Base-by-base conservation (phyloP, 2,888 invertebrate genomes). In the Drosophila multiciliata region DNA sequence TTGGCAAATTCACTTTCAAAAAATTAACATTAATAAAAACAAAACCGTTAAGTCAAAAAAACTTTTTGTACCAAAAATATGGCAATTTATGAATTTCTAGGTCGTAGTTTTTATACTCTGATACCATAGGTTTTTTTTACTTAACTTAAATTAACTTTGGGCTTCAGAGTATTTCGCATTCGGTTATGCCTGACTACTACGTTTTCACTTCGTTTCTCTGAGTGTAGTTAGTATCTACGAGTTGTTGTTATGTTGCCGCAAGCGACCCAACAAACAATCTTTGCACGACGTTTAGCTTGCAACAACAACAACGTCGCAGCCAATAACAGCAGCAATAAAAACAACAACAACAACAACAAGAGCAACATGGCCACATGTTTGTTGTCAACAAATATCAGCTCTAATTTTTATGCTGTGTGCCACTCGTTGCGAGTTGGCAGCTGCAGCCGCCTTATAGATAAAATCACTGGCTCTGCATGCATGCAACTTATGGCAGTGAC, bases 371-470 rank as follows among this genome's bases (percentile, higher is more conserved):
- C 67, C 80, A 67, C 84, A 89, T 87, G 85, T 87, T 84, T 87
- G 82, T 84, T 84, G 83, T 84, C 89, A 84, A 87, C 89, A 89
- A 84, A 84, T 79, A 84, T 87, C 76, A 79, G 65, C 62, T 82
- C 79, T 76, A 79, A 84, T 87, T 81, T 87, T 81, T 66, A 78
- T 72, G 66, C 86, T 75, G 87, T 82, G 82, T 87, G 87, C 85
- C 66, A 78, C 67, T 65, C 54, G 69, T 33, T 38, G 66, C 36
- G 55, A 60, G 79, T 61, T 72, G 72, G 64, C 82, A 82, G 84
- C 84, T 83, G 78, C 68, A 85, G 45, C 54, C 29, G 61, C 49
- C 40, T 26, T 50, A 73, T 40, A 59, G 67, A 75, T 78, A 66
- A 84, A 84, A 89, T 87, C 89, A 66, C 73, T 66, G 70, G 64